Base-by-base conservation (phyloP, 2,797 vertebrate species). In the Pangasius krempfi region DNA sequence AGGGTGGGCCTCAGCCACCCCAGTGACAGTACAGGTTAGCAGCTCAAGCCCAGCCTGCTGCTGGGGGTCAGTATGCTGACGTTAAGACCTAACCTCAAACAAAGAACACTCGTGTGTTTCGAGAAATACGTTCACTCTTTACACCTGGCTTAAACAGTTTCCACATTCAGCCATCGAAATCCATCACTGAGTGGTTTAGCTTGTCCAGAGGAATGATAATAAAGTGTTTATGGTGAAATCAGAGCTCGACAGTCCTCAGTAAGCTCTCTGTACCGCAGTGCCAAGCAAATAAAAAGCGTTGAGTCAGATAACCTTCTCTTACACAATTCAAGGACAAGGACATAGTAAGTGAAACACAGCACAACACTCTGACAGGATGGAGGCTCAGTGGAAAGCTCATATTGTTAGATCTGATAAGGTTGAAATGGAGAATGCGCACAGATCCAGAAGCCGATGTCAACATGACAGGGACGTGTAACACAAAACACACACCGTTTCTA, bases 271-370 rank as follows among this genome's bases (percentile, higher is more conserved):
- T 95, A 95, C 95, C 93, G 96, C 96, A 96, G 96, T 96, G 96
- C 93, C 95, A 95, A 95, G 94, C 94, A 94, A 95, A 96, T 95
- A 73, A 95, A 96, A 96, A 96, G 92, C 94, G 94, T 96, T 92
- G 95, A 96, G 96, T 96, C 96, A 96, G 95, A 96, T 95, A 96
- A 96, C 96, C 96, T 96, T 95, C 95, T 93, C 92, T 94, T 94
- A 94, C 95, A 95, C 94, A 94, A 95, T 94, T 94, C 95, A 96
- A 96, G 95, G 95, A 95, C 96, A 96, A 95, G 95, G 94, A 95
- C 95, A 93, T 90, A 89, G 91, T 90, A 93, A 92, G 93, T 91
- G 92, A 93, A 91, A 80, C 81, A 70, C 75, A 87, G 86, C 58
- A 89, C 89, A 82, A 92, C 78, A 89, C 87, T 85, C 90, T 52